Base-by-base conservation (phyloP, 64 coral and sea anemone species). In the Orbicella faveolata region DNA sequence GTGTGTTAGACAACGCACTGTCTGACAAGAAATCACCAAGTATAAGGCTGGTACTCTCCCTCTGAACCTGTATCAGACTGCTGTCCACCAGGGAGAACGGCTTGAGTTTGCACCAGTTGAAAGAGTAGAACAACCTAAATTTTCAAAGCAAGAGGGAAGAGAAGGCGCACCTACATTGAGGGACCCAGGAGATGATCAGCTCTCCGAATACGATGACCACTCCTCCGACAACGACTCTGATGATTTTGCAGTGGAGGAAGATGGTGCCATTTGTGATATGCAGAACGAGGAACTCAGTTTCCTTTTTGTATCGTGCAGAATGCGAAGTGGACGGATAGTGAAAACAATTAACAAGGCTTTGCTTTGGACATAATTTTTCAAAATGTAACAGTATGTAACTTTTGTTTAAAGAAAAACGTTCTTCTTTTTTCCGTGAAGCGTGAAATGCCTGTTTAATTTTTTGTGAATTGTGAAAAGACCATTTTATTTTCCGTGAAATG, bases 11-110 rank as follows among this genome's bases (percentile, higher is more conserved):
- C 90, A 91, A 66, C 37, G 65, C 80, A 85, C 81, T 26, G 73
- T 85, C 41, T 17, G 73, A 41, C 73, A 91, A 65, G 76, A 61
- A 81, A 91, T 74, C 25, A 78, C 80, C 34, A 86, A 85, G 90
- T 76, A 77, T 77, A 75, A 75, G 52, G 69, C 81, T 51, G 73
- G 80, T 10, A 91, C 73, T 52, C 77, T 91, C 41, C 73, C 55
- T 10, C 74, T 91, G 23, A 86, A 86, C 59, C 78, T 91, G 55
- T 91, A 91, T 34, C 57, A 84, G 53, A 91, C 88, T 70, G 63
- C 63, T 48, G 23, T 52, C 52, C 88, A 65, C 63, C 61, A 26
- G 19, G 76, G 88, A 73, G 88, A 90, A 90, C 13, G 63, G 41
- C 63, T 81, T 0, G 36, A 81, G 54, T 81, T 81, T 62, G 79